Evolutionary conservation across 2,113 vertebrate species (phyloP), one percentile per base, ranked within the genome.

Genomic region (Myrmophylax atrothorax): DNA sequence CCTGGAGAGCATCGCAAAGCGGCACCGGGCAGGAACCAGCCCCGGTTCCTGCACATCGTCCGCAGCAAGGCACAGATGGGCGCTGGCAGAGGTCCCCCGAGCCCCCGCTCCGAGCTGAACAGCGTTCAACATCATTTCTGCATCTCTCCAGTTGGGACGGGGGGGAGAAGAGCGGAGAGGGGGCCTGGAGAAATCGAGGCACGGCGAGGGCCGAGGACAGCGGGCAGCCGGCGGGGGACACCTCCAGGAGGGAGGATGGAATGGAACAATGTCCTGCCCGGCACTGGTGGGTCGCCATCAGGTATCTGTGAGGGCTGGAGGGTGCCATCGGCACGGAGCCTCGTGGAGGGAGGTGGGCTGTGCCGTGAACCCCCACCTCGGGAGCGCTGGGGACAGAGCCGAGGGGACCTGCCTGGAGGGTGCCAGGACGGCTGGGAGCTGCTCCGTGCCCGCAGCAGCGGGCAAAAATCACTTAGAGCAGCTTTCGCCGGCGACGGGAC

Each of bases 151-250:
- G 29, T 10, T 3, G 20, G n/a, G 40, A n/a, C 35, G 44, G 62
- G 44, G 62, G 44, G 2, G 4, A 56, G 47, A 59, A 56, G 56
- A 78, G 59, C 2, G 0, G 33, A 70, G 38, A 0, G 0, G 50
- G 25, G 8, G 10, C 31, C 75, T 49, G 70, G 38, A 59, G 62
- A 66, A 66, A 58, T 24, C 25, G 3, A 64, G 73, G 52, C 53
- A 53, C 7, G 1, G 33, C 2, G 1, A 62, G 60, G 33, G 25
- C 40, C 12, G 55, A 72, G 69, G n/a, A 62, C 40, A 33, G 26
- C 2, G 9, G 52, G 26, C 55, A 19, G 20, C 44, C 4, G 3
- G 62, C 5, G 0, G 25, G 59, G 26, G 12, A 69, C 63, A 38
- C 63, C 23, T 35, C 75, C 42, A 20, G 63, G 49, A 73, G 38